Conservation (phyloP, 1,140 invertebrate species). For the Neodiprion fabricii region DNA sequence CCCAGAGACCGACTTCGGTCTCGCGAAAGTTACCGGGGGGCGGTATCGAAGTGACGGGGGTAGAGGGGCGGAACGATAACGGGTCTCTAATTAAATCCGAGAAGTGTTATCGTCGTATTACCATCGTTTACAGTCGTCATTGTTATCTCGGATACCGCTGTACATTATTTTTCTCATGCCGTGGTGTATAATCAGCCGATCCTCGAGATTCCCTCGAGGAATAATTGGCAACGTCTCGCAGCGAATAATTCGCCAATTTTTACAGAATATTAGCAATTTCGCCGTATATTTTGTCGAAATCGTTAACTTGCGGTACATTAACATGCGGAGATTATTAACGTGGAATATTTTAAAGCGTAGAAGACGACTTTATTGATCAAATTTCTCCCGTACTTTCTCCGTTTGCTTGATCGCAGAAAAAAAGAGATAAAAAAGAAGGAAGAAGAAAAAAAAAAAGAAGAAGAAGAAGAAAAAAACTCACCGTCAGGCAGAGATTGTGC, state of each 20-base stretch:
- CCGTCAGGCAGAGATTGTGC: slow-evolving; percentile 53
- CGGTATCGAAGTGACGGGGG: neutral
- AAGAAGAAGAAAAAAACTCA: slow-evolving; percentile 34
- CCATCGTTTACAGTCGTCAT: neutral
- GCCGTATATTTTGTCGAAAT: slow-evolving; percentile 8
- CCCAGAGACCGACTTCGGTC: neutral
- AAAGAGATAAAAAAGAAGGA: neutral
- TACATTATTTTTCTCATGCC: neutral
- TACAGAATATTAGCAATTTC: slow-evolving; percentile 23
- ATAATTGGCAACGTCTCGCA: neutral
- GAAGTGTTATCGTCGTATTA: neutral
- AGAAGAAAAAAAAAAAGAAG: neutral
- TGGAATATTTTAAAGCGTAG: neutral
- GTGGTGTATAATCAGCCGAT: neutral
- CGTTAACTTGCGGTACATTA: too few species aligned
- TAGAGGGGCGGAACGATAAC: too few species aligned
- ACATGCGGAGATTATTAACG: neutral
- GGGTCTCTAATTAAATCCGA: neutral
- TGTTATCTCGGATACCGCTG: neutral
- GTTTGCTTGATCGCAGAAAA: neutral
- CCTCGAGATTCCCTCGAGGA: slow-evolving; percentile 1
- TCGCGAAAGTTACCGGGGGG: neutral
- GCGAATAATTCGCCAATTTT: neutral
- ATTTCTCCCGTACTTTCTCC: neutral
- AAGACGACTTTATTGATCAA: neutral